Evolutionary conservation across 2,888 invertebrate species (phyloP), one percentile per base, ranked within the genome.

Genomic region (Dermolepida albohirtum): DNA sequence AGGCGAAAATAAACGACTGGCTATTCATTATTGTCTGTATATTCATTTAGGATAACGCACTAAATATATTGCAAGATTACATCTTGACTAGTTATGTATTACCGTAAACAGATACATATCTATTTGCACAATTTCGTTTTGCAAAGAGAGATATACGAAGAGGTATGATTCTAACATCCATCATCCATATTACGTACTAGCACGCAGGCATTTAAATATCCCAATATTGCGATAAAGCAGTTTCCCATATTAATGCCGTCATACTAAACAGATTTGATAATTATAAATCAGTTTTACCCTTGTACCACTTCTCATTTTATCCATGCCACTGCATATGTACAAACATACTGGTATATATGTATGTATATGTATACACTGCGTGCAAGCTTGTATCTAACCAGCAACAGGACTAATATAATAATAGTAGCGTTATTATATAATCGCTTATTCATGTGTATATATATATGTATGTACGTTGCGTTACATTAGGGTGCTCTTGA

Each of bases 181-280:
- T 62, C 47, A 62, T 47, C n/a, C 34, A 34, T 34, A 47, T 17
- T 54, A 54, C 16, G 12, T 22, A 14, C 34, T 34, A 1, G 1
- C 34, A 10, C 6, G 34, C 34, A 34, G 34, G 34, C 34, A 40
- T 54, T 54, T 54, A 54, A 54, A 10, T 44, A 29, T 47, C 29
- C 29, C 47, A 14, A 29, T 29, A 22, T 43, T 14, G 16, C 39
- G 34, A 47, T 62, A 62, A 62, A 62, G 12, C 16, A 62, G 47
- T 62, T 62, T 62, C 47, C 47, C 47, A 16, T 62, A 62, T 62
- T 62, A 62, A 47, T 47, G 59, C 34, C 47, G 34, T 47, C 16
- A 62, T 62, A 62, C 47, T 62, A 62, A 62, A 62, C 59, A 34
- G 59, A 62, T 62, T 62, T 62, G 47, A 47, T 47, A 62, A 49